These are phyloP conservation scores for Ophraella communa DNA, from an alignment of 2,888 invertebrate genomes.

Conservation along the genomic window DNA sequence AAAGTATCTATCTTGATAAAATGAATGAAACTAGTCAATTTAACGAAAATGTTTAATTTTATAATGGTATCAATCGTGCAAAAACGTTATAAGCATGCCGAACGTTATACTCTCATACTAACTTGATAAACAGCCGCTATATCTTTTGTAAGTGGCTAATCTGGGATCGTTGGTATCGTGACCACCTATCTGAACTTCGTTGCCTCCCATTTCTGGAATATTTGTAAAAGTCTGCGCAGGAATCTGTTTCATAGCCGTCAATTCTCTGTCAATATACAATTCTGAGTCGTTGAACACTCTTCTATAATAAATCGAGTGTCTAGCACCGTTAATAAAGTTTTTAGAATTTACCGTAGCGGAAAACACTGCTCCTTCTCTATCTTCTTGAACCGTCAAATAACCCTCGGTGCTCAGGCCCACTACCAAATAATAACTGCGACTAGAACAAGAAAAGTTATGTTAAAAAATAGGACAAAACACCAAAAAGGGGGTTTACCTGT, in stretches of 20 bases:
- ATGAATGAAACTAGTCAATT: too few relatives aligned
- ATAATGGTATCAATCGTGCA: too few relatives aligned
- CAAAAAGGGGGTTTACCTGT: slow-evolving; percentile 66
- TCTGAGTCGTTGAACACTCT: slow-evolving; percentile 76
- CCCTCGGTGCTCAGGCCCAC: slow-evolving; percentile 85
- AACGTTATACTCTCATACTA: too few relatives aligned
- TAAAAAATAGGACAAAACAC: slow-evolving; percentile 1
- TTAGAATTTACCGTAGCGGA: slow-evolving; percentile 79
- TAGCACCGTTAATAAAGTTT: slow-evolving; percentile 81
- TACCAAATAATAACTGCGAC: slow-evolving; percentile 82
- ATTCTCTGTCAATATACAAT: slow-evolving; percentile 77
- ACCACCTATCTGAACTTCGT: slow-evolving; percentile 87
- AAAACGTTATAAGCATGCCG: too few relatives aligned
- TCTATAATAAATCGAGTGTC: slow-evolving; percentile 77
- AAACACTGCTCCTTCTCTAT: slow-evolving; percentile 75
- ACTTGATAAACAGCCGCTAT: slow-evolving; percentile 91
- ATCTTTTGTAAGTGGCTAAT: slow-evolving; percentile 83
- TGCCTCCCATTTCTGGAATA: slow-evolving; percentile 72
- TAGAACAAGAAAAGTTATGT: slow-evolving; percentile 46
- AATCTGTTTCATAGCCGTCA: slow-evolving; percentile 72
- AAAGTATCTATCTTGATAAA: too few relatives aligned
- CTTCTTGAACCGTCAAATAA: slow-evolving; percentile 84
- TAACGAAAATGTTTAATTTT: too few relatives aligned
- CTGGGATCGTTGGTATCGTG: slow-evolving; percentile 84
- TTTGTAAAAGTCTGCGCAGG: slow-evolving; percentile 73